These are phyloP conservation scores for Ceratina japonica DNA, from an alignment of 1,140 invertebrate species.

Conservation along the genomic window DNA sequence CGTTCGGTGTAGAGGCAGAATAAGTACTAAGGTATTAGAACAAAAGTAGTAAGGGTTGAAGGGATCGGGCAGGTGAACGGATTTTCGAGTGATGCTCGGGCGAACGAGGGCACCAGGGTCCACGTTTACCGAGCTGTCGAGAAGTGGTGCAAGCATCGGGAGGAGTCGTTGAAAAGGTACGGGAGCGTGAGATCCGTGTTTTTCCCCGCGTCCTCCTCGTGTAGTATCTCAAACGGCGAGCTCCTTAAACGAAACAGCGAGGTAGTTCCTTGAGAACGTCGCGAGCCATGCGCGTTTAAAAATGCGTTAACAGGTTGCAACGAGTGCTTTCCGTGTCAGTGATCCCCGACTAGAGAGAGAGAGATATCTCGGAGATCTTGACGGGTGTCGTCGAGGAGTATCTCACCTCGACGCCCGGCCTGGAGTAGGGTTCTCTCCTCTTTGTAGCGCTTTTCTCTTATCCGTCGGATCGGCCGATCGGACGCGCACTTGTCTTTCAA, in stretches of 20 bases:
- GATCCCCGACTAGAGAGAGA: slow-evolving; percentile 10
- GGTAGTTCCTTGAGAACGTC: slow-evolving; percentile 26
- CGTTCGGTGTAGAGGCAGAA: neutral
- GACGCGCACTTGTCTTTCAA: slow-evolving; percentile 1
- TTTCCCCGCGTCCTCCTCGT: slow-evolving; percentile 16
- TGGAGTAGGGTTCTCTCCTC: neutral
- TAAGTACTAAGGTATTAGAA: neutral
- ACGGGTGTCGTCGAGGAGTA: slow-evolving; percentile 39
- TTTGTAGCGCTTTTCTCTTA: slow-evolving; percentile 21
- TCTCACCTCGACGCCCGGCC: slow-evolving; percentile 8
- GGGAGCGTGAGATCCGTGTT: neutral
- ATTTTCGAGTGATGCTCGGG: neutral
- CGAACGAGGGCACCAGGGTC: neutral
- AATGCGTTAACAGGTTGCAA: slow-evolving; percentile 45
- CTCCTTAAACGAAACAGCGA: neutral
- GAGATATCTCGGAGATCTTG: neutral
- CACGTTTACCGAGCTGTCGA: slow-evolving; percentile 42
- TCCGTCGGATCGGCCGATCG: slow-evolving; percentile 19
- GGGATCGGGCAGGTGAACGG: slow-evolving; percentile 7
- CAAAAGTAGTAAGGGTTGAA: neutral
- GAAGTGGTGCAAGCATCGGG: slow-evolving; percentile 20
- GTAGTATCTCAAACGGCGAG: neutral
- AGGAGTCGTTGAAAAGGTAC: slow-evolving; percentile 33
- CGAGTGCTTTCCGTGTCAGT: slow-evolving; percentile 29
- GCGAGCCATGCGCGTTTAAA: slow-evolving; percentile 30